Conservation (phyloP, 2,888 invertebrate genomes). For the Morpho deidamia region DNA sequence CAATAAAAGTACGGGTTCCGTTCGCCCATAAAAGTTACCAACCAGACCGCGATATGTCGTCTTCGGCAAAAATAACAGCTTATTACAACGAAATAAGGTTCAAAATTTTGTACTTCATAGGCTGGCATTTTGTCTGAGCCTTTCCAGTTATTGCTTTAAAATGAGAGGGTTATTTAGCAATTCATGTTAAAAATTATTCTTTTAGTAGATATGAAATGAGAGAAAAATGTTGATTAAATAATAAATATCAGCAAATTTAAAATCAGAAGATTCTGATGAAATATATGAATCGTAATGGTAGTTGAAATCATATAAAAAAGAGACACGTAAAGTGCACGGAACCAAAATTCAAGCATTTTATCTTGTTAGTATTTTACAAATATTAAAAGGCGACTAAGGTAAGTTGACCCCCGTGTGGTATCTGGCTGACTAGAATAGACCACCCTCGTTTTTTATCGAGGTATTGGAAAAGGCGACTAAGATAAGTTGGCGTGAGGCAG, state of each 20-base stretch:
- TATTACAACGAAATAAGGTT: conserved; percentile 43
- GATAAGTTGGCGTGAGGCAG: too few relatives aligned
- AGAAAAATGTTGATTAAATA: background rate
- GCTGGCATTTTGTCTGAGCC: conserved; percentile 12
- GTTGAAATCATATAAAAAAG: too few relatives aligned
- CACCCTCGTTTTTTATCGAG: too few relatives aligned
- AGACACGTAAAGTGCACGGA: too few relatives aligned
- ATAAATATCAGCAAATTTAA: background rate
- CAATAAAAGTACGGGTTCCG: conserved; percentile 72
- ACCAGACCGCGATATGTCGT: conserved; percentile 60
- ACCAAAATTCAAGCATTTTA: too few relatives aligned
- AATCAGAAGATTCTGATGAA: too few relatives aligned
- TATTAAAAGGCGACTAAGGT: too few relatives aligned
- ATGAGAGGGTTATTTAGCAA: conserved; percentile 14
- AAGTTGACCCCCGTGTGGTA: too few relatives aligned
- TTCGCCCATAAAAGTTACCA: conserved; percentile 70
- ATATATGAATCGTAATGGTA: too few relatives aligned
- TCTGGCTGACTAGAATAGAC: too few relatives aligned
- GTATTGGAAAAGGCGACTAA: too few relatives aligned
- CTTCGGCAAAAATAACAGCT: conserved; percentile 32
- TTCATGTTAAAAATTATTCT: background rate
- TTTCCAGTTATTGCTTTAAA: conserved; percentile 20
- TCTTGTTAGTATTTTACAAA: too few relatives aligned
- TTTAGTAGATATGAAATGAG: background rate
- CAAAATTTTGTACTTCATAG: conserved; percentile 30